These are phyloP conservation scores for Serranus cabrilla DNA, from an alignment of 2,797 vertebrate species.

Conservation along the genomic window DNA sequence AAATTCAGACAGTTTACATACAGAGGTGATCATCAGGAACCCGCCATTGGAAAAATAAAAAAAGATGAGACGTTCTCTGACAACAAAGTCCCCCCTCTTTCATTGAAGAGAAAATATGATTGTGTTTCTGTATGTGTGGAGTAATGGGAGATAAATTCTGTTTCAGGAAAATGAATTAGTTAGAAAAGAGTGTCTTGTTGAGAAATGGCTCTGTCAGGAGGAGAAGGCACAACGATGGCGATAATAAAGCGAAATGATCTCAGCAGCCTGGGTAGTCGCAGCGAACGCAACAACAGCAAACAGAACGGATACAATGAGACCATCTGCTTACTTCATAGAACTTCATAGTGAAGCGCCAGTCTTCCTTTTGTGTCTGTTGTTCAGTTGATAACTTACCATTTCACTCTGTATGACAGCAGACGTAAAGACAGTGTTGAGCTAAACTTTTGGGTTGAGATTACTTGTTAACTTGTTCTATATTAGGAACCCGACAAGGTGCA, in stretches of 20 bases:
- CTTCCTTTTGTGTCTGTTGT: not conserved
- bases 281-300: constrained; percentile 38
- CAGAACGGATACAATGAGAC: constrained; percentile 24
- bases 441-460: not conserved
- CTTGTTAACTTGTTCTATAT: not conserved
- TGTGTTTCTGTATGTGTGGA: constrained; percentile 67
- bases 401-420: too few species aligned
- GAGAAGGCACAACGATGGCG: constrained; percentile 66
- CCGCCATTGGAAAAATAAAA: not conserved
- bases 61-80: constrained; percentile 29
- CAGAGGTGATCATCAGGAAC: constrained; percentile 52
- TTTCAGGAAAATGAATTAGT: constrained; percentile 83
- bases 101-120: constrained; percentile 55
- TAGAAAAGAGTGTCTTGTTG: constrained; percentile 73
- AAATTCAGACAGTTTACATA: constrained; percentile 65
- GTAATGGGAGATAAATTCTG: constrained; percentile 82
- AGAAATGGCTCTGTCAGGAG: constrained; percentile 83
- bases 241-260: constrained; percentile 80
- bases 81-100: constrained; percentile 58
- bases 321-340: constrained; percentile 35
- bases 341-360: not conserved
- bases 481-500: not conserved
- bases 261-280: constrained; percentile 43
- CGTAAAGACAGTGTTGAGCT: too few species aligned
- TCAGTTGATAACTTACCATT: not conserved